Evolutionary conservation across 2,888 invertebrate genomes (phyloP).

Genomic region (Yponomeuta cagnagella): DNA sequence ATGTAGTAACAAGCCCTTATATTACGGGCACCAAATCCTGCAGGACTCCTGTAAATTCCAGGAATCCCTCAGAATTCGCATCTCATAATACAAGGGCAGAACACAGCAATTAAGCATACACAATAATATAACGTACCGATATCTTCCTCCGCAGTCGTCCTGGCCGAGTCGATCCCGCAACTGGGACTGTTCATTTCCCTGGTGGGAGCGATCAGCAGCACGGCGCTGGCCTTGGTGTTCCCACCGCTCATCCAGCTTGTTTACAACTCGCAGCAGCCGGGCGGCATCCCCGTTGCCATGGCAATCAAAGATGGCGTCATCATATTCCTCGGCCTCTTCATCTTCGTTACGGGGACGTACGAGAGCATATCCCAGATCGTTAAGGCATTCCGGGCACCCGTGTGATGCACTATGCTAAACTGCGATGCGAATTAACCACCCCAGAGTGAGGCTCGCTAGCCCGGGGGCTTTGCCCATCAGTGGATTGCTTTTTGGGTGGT

Average conservation of each 20-base stretch:
- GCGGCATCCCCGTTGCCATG: slow-evolving; percentile 57
- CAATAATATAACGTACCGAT: too few relatives aligned
- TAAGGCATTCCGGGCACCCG: slow-evolving; percentile 48
- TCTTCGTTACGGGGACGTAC: slow-evolving; percentile 85
- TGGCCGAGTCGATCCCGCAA: slow-evolving; percentile 91
- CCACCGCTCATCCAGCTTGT: slow-evolving; percentile 92
- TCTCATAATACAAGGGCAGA: too few relatives aligned
- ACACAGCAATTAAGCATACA: too few relatives aligned
- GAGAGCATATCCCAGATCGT: slow-evolving; percentile 81
- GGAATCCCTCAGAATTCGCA: too few relatives aligned
- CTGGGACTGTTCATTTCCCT: slow-evolving; percentile 92
- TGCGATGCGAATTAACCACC: too few relatives aligned
- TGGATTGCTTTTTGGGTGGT: too few relatives aligned
- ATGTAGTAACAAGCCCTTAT: too few relatives aligned
- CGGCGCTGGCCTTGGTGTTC: slow-evolving; percentile 89
- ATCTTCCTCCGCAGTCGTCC: slow-evolving; percentile 77
- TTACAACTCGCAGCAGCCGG: slow-evolving; percentile 76
- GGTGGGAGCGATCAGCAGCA: slow-evolving; percentile 93
- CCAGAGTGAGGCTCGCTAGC: too few relatives aligned
- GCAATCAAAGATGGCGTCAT: slow-evolving; percentile 78
- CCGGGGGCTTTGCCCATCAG: too few relatives aligned
- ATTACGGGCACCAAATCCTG: too few relatives aligned
- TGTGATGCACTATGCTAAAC: not conserved
- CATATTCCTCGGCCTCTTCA: slow-evolving; percentile 80
- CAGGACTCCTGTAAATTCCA: too few relatives aligned